A percentile compares a stretch with the other conserved stretches of the same genome.
phyloP scores from a whole-genome alignment of 2,888 invertebrate genomes.

The Xiphydria camelus region DNA sequence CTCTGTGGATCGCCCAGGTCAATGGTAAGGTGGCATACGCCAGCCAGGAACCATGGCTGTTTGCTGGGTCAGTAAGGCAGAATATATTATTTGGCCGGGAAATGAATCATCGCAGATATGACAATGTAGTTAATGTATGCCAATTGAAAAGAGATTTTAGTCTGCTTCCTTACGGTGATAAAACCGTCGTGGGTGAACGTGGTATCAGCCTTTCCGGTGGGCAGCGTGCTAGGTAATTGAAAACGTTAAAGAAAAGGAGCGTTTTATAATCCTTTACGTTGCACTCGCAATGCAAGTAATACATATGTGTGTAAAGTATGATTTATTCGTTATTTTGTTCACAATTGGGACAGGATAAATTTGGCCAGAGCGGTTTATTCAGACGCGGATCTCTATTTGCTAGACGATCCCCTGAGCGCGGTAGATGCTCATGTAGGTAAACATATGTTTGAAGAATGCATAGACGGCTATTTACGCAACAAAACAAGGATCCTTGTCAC shows the following conservation, averaged over 20 bases:
- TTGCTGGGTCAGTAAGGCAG: constrained; percentile 81
- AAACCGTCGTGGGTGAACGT: constrained; percentile 83
- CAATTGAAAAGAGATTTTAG: constrained; percentile 75
- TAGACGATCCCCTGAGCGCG: constrained; percentile 91
- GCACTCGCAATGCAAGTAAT: too few species aligned
- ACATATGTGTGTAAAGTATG: too few species aligned
- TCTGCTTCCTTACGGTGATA: constrained; percentile 79
- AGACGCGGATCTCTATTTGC: constrained; percentile 81
- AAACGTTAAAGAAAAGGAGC: constrained; percentile 52
- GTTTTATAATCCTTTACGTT: too few species aligned
- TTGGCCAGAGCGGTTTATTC: constrained; percentile 86
- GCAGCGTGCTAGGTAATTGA: constrained; percentile 63
- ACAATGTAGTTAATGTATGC: constrained; percentile 70
- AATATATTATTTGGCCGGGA: constrained; percentile 89
- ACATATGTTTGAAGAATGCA: constrained; percentile 83
- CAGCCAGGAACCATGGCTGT: constrained; percentile 87
- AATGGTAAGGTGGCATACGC: constrained; percentile 78
- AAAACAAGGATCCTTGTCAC: constrained; percentile 64
- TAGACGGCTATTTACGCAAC: constrained; percentile 63
- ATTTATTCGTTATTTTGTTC: background rate
- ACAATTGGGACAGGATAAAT: constrained; percentile 65
- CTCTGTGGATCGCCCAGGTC: constrained; percentile 59
- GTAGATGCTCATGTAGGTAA: constrained; percentile 92
- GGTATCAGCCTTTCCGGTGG: constrained; percentile 84
- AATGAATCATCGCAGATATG: constrained; percentile 70